phyloP scores from a whole-genome alignment of 1,140 invertebrate species.

The Drosophila busckii region DNA sequence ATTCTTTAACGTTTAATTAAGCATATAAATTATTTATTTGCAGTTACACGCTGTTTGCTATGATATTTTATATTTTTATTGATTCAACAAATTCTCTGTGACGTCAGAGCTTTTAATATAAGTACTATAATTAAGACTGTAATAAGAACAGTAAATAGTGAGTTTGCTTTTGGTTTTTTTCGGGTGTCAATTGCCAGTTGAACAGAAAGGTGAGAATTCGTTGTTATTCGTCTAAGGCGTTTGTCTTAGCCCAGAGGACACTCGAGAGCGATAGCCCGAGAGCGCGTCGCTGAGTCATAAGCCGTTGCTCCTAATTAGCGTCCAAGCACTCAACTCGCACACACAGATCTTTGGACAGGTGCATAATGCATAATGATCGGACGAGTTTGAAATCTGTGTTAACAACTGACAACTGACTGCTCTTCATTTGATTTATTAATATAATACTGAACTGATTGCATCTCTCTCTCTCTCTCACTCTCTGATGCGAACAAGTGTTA shows the following conservation, averaged over 20 bases:
- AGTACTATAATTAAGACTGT: too few relatives aligned
- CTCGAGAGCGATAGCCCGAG: too few relatives aligned
- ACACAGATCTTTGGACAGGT: conserved; percentile 41
- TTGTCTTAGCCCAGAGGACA: too few relatives aligned
- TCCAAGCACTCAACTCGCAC: neutral
- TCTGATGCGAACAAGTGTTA: neutral
- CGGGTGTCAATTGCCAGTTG: conserved; percentile 14
- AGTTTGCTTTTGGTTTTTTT: neutral
- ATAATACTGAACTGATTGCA: too few relatives aligned
- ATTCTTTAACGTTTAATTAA: too few relatives aligned
- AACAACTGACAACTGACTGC: conserved; percentile 62
- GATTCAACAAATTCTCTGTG: too few relatives aligned
- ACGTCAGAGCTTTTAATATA: too few relatives aligned
- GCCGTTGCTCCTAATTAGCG: conserved; percentile 32
- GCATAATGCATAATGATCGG: conserved; percentile 12
- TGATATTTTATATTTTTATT: too few relatives aligned
- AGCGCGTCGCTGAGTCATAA: conserved; percentile 9
- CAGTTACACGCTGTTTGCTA: too few relatives aligned
- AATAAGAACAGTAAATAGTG: too few relatives aligned
- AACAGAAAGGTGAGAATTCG: conserved; percentile 45
- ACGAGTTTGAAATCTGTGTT: conserved; percentile 48
- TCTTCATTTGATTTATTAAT: conserved; percentile 57
- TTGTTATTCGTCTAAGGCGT: too few relatives aligned
- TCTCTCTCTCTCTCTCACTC: neutral
- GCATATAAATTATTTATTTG: too few relatives aligned